Conservation (phyloP, 2,113 vertebrate genomes). For the Apodemus speciosus region DNA sequence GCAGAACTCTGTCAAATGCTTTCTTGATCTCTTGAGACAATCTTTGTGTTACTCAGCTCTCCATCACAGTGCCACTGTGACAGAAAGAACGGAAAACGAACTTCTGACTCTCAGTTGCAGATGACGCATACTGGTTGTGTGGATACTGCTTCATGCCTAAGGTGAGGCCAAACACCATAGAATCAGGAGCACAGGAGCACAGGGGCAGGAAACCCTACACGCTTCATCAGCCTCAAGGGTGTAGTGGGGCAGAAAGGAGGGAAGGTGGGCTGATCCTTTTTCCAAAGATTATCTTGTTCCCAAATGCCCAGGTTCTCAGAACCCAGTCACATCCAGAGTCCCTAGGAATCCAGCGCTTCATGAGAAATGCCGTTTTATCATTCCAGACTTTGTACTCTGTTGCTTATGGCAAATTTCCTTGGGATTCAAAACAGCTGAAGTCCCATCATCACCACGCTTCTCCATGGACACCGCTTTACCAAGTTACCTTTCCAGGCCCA, state of each 20-base stretch:
- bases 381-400: neutral
- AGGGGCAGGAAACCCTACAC: neutral
- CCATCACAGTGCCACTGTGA: neutral
- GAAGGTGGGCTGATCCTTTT: neutral
- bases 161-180: neutral
- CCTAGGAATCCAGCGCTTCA: neutral
- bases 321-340: neutral
- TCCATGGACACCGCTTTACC: neutral
- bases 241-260: neutral
- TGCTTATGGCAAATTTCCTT: neutral
- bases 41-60: neutral
- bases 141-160: neutral
- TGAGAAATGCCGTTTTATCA: no score
- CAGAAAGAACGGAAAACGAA: neutral
- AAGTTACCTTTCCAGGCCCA: neutral
- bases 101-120: neutral
- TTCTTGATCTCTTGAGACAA: neutral
- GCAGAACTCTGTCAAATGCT: neutral
- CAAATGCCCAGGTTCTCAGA: neutral
- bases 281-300: neutral
- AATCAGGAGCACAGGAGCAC: no score
- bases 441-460: rapidly evolving
- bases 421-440: neutral
- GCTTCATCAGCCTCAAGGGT: neutral
- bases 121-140: no score